A percentile compares a stretch with the other conserved stretches of the same genome.
Evolutionary conservation across 2,888 invertebrate species (phyloP).

Genomic region (Piscicola geometra): DNA sequence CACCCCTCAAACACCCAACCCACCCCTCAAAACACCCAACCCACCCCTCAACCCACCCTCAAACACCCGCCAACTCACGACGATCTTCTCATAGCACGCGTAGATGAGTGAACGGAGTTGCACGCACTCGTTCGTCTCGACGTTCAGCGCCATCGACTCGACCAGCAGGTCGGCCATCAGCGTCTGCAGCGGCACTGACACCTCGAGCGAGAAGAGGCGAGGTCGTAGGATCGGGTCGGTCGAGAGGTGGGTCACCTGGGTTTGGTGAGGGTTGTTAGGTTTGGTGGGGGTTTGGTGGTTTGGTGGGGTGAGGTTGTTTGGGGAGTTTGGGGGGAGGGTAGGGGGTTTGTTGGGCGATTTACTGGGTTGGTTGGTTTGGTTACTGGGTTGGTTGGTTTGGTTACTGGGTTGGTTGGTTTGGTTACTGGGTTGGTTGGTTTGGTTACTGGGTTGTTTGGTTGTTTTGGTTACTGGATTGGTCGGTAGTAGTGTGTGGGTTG

Average conservation of each 20-base stretch:
- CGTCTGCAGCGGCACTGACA: conserved; percentile 18
- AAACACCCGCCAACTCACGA: conserved; percentile 5
- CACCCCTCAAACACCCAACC: not conserved
- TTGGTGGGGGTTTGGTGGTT: not conserved
- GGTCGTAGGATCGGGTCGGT: conserved; percentile 21
- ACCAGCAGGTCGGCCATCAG: conserved; percentile 24
- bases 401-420: not conserved
- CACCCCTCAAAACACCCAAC: not conserved
- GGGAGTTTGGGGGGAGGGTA: no score
- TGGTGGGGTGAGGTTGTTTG: no score
- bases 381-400: not conserved
- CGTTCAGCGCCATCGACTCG: conserved; percentile 28
- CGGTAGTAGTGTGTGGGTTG: not conserved
- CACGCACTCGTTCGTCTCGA: conserved; percentile 22
- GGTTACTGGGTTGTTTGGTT: no score
- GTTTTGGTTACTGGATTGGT: not conserved
- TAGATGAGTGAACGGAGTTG: conserved; percentile 21
- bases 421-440: not conserved
- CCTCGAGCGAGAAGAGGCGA: conserved; percentile 23
- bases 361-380: not conserved
- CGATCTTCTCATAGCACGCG: conserved; percentile 31
- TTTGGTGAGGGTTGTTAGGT: not conserved
- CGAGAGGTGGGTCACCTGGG: conserved; percentile 8
- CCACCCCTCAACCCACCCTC: not conserved
- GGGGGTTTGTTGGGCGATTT: no score